Evolutionary conservation across 1,140 invertebrate genomes (phyloP), one percentile per base, ranked within the genome.

Genomic region (Caenorhabditis remanei): DNA sequence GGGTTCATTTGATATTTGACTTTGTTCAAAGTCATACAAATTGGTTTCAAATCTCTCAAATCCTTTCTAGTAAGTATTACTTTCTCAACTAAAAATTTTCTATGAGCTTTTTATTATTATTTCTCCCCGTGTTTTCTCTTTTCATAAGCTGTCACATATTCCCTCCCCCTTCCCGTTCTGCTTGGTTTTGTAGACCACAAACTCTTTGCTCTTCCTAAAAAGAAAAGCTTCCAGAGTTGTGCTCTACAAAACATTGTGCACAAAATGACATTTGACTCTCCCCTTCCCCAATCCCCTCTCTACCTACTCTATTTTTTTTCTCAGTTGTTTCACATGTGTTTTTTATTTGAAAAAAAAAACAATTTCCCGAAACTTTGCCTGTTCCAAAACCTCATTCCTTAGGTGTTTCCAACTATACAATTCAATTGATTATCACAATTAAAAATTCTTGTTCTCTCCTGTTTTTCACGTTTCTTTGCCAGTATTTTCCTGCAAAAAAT

Each of bases 181-280:
- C 71, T 79, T 21, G 71, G 53, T 79, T 79, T 24, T 79, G 71
- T 79, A 48, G 71, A 79, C 71, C 71, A 79, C 13, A 13, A 40
- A 79, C 71, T 79, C 46, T 79, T 79, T 21, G 3, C 41, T 7
- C 41, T 46, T n/a, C 40, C 21, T 13, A 13, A 43, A 79, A 79
- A 79, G 9, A 6, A 16, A 46, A 79, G 46, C 43, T 13, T 79
- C 4, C 53, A 79, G 71, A 79, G 71, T 53, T 50, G 43, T 79
- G 71, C 71, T 79, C 71, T 79, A 79, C 71, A 50, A 14, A 79
- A 79, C 53, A 79, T 79, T 53, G 71, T 79, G 71, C 71, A 79
- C 71, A 79, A 79, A 79, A 79, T 79, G 71, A 79, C 71, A 79
- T 79, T 53, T 79, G 43, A n/a, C 46, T 19, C 71, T 46, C 19